Evolutionary conservation across 2,113 vertebrate species (phyloP).

Genomic region (Uria aalge): DNA sequence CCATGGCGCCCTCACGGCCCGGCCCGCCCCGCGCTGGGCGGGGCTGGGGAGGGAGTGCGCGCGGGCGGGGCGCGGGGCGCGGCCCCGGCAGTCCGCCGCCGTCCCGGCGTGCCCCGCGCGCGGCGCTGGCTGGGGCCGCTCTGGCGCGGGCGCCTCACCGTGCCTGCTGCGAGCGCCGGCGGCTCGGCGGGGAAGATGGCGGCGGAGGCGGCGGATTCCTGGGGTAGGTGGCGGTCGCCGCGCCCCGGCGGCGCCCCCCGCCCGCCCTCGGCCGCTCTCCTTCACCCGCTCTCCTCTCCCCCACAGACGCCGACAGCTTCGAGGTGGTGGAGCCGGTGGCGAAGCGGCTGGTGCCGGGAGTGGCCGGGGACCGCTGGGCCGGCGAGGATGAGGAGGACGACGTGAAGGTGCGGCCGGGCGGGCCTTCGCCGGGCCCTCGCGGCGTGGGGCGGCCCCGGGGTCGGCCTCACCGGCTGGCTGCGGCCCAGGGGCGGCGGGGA

Average conservation of each 20-base stretch:
- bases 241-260: background rate
- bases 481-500: background rate
- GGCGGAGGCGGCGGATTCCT: slow-evolving; percentile 86
- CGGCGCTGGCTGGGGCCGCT: background rate
- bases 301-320: slow-evolving; percentile 86
- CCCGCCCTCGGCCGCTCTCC: background rate
- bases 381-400: slow-evolving; percentile 92
- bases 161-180: slow-evolving; percentile 23
- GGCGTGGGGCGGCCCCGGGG: background rate
- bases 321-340: slow-evolving; percentile 76
- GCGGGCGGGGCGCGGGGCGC: background rate
- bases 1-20: background rate
- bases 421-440: background rate
- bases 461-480: background rate
- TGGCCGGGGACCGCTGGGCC: slow-evolving; percentile 84
- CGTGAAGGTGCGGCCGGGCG: slow-evolving; percentile 80
- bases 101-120: slow-evolving; percentile 64
- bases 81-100: background rate
- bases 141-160: slow-evolving; percentile 27
- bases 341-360: slow-evolving; percentile 60
- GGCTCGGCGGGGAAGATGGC: slow-evolving; percentile 58
- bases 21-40: slow-evolving; percentile 13
- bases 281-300: slow-evolving; percentile 27
- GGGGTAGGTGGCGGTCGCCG: slow-evolving; percentile 73
- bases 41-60: background rate